phyloP scores from a whole-genome alignment of 1,140 invertebrate species.

The Pseudachorutes palmiensis region DNA sequence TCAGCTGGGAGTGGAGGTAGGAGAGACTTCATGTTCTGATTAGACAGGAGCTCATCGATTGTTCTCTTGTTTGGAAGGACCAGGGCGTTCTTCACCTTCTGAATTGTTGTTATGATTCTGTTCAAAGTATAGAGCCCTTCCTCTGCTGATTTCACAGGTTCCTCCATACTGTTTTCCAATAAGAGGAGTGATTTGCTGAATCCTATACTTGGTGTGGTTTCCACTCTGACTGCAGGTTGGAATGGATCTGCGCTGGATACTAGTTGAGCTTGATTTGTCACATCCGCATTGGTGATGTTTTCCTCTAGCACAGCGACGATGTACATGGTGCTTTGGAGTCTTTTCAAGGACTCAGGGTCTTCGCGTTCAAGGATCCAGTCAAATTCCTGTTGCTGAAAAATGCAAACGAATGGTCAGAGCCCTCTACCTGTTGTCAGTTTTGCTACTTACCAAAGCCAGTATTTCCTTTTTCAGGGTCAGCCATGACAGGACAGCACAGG shows the following conservation, averaged over 20 bases:
- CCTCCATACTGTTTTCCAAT: slow-evolving; percentile 73
- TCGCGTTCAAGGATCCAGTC: slow-evolving; percentile 85
- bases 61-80: slow-evolving; percentile 86
- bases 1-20: slow-evolving; percentile 85
- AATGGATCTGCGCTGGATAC: slow-evolving; percentile 68
- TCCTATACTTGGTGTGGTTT: slow-evolving; percentile 87
- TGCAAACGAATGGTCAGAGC: too few relatives aligned
- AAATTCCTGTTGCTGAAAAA: slow-evolving; percentile 80
- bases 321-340: slow-evolving; percentile 83
- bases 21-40: slow-evolving; percentile 89
- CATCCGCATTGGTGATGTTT: slow-evolving; percentile 84
- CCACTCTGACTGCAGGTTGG: slow-evolving; percentile 79
- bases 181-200: slow-evolving; percentile 84
- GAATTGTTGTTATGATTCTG: slow-evolving; percentile 73
- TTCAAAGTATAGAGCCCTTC: slow-evolving; percentile 79
- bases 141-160: slow-evolving; percentile 62
- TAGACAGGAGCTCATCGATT: slow-evolving; percentile 86
- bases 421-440: too few relatives aligned
- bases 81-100: slow-evolving; percentile 76
- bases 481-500: too few relatives aligned
- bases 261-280: slow-evolving; percentile 79
- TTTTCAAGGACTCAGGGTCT: slow-evolving; percentile 73
- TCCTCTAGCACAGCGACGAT: slow-evolving; percentile 79
- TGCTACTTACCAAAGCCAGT: too few relatives aligned
- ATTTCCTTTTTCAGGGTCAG: too few relatives aligned